Conservation (phyloP, 2,113 vertebrate species). For the Tylochromis polylepis region DNA sequence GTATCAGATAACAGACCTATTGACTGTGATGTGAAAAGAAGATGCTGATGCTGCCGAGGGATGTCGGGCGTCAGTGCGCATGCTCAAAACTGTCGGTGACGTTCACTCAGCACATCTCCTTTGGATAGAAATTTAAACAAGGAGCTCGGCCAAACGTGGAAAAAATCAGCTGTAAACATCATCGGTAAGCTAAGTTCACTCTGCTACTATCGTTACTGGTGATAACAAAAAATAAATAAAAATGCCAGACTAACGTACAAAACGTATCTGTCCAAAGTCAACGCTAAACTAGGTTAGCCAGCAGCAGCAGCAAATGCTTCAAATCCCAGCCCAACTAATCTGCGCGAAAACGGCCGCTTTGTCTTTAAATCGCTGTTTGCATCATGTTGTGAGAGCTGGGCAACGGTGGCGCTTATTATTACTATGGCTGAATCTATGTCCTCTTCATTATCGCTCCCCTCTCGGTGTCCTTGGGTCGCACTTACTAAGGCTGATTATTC, state of each 20-base stretch:
- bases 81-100: conserved; percentile 4
- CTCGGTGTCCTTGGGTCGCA: not conserved
- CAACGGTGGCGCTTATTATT: not conserved
- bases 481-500: not conserved
- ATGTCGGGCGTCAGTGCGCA: not conserved
- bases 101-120: conserved; percentile 12
- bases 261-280: not conserved
- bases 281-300: not conserved
- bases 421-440: not conserved
- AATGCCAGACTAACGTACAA: not conserved
- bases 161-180: not conserved
- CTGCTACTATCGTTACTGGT: not conserved
- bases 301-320: conserved; percentile 1
- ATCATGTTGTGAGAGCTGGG: not conserved
- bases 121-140: not conserved
- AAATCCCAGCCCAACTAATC: not conserved
- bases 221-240: not conserved
- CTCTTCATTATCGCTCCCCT: not conserved
- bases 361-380: not conserved
- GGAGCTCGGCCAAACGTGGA: not conserved
- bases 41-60: conserved; percentile 7
- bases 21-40: not conserved
- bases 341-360: not conserved
- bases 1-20: not conserved
- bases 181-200: not conserved